Base-by-base conservation (phyloP, 2,797 vertebrate genomes). In the Poeciliopsis infans region DNA sequence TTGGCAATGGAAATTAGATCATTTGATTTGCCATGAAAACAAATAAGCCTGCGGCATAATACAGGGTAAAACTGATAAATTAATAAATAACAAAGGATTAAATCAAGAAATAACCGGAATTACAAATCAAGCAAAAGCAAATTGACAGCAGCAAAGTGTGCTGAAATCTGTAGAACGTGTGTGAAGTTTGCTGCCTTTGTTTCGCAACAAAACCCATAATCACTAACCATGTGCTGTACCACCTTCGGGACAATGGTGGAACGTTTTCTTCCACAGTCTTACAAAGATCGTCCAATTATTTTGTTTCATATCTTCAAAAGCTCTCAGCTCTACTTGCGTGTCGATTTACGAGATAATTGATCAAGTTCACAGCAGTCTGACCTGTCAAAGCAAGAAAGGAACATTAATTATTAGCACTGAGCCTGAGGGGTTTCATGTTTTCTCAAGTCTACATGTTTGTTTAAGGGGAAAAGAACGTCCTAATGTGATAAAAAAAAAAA, bases 381-480 rank as follows among this genome's bases (percentile, higher is more conserved):
- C 75, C 53, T 75, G 81, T 76, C 51, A 76, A 74, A 47, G 69
- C 69, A 72, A 61, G 66, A 77, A 53, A 75, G 20, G 41, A 70
- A 68, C 61, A 45, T 20, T 25, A 47, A 25, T 53, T 43, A 77
- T 71, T 70, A 75, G 15, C 28, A 12, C 74, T 45, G 28, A 82
- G 71, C 78, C 46, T 55, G 33, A 45, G n/a, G 71, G n/a, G 15
- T 64, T 85, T 70, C 46, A 36, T 46, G 78, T 36, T 79, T 75
- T 74, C 53, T 72, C 76, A 78, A 39, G 61, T 51, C n/a, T 20
- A 46, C 47, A 57, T 71, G 64, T 77, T 49, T 57, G 66, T 31
- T 70, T 18, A 31, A 7, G 12, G 18, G 23, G 15, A 36, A 28
- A 55, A 33, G 25, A 53, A 53, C 43, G 33, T 59, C 4, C 4